Percentiles rank a stretch among this genome's conserved stretches.
Evolutionary conservation across 2,888 invertebrate genomes (phyloP).

Genomic region (Axea sp.): DNA sequence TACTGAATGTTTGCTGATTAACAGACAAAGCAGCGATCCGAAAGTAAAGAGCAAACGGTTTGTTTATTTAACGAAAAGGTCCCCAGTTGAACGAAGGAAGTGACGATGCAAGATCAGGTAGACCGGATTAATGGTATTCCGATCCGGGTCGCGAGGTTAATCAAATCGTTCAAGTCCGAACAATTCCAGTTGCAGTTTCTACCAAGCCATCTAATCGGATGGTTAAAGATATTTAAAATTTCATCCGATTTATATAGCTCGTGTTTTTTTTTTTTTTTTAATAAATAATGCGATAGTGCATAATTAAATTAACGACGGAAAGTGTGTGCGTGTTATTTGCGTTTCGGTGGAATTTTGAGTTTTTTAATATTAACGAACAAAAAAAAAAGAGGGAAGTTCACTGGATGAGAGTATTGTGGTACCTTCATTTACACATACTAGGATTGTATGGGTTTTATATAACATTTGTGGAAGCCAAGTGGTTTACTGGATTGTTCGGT

Average conservation of each 20-base stretch:
- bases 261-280: no score
- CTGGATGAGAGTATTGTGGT: slow-evolving; percentile 87
- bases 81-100: slow-evolving; percentile 75
- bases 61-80: no score
- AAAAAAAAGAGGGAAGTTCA: slow-evolving; percentile 82
- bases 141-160: slow-evolving; percentile 70
- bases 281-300: no score
- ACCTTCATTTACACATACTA: slow-evolving; percentile 86
- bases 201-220: slow-evolving; percentile 4
- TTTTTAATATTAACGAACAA: slow-evolving; percentile 44
- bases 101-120: slow-evolving; percentile 71
- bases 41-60: no score
- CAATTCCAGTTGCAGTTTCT: slow-evolving; percentile 38
- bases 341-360: no score
- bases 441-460: slow-evolving; percentile 84
- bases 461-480: slow-evolving; percentile 82
- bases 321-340: no score
- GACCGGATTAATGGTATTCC: slow-evolving; percentile 71
- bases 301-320: no score
- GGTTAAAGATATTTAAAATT: background rate
- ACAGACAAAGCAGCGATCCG: no score
- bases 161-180: slow-evolving; percentile 56
- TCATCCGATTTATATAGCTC: no score
- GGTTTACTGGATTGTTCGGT: slow-evolving; percentile 84
- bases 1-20: no score